These are phyloP conservation scores for Scytalopus superciliaris DNA, from an alignment of 2,113 vertebrate genomes.

Conservation along the genomic window DNA sequence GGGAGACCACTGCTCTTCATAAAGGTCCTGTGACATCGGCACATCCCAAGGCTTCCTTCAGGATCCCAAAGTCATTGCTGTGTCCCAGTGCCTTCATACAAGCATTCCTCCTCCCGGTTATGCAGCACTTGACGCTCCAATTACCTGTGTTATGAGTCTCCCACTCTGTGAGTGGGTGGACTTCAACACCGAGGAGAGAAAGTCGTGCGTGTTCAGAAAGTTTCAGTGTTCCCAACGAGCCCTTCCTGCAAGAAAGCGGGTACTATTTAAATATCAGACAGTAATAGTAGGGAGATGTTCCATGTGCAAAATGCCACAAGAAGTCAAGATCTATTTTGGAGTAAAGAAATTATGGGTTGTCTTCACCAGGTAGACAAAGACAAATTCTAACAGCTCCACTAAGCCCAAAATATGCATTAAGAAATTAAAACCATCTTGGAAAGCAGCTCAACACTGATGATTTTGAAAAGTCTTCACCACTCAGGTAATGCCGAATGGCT, in stretches of 20 bases:
- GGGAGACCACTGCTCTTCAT: accelerated
- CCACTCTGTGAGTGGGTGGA: slow-evolving; percentile 52
- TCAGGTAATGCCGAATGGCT: not conserved
- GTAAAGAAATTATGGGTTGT: slow-evolving; percentile 55
- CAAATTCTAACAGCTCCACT: not conserved
- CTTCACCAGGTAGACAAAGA: slow-evolving; percentile 39
- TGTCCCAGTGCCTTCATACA: not conserved
- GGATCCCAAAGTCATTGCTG: not conserved
- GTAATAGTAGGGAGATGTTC: slow-evolving; percentile 43
- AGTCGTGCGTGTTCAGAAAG: not conserved
- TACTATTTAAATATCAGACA: slow-evolving; percentile 34
- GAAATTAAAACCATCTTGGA: slow-evolving; percentile 16
- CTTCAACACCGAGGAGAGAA: not conserved
- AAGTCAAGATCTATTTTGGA: slow-evolving; percentile 54
- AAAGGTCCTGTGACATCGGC: accelerated
- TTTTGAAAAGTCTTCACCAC: not conserved
- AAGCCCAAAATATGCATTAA: not conserved
- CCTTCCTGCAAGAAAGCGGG: not conserved
- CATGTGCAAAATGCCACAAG: slow-evolving; percentile 32
- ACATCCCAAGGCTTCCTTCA: not conserved
- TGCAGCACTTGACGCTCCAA: not conserved
- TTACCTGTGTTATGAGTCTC: slow-evolving; percentile 42
- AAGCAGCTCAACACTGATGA: not conserved
- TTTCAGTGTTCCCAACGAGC: not conserved
- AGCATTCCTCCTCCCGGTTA: not conserved